Evolutionary conservation across 1,140 invertebrate genomes (phyloP).

Genomic region (Meteorus sp.): DNA sequence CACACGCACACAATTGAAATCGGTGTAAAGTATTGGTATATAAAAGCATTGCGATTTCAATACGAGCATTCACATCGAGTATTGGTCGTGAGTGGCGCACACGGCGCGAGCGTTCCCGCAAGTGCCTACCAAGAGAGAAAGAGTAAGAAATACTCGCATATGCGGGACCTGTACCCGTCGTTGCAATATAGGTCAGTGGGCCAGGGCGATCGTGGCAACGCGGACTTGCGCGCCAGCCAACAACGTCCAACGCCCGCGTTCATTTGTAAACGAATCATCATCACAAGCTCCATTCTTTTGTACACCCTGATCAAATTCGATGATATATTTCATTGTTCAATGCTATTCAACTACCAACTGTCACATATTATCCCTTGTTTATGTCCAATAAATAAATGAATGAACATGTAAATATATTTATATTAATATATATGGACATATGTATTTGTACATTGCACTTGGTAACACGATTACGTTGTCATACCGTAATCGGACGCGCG

Average conservation of each 20-base stretch:
- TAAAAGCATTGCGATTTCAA: not conserved
- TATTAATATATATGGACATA: slow-evolving; percentile 7
- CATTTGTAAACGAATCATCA: not conserved
- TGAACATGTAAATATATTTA: slow-evolving; percentile 17
- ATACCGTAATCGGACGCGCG: slow-evolving; percentile 10
- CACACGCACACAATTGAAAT: not conserved
- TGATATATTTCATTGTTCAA: too few species aligned
- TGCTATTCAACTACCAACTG: too few species aligned
- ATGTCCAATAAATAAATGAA: not conserved
- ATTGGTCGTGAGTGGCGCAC: slow-evolving; percentile 20
- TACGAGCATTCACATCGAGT: not conserved
- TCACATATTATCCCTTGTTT: too few species aligned
- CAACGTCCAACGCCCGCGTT: slow-evolving; percentile 31
- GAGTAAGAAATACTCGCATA: too few species aligned
- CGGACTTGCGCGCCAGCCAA: slow-evolving; percentile 52
- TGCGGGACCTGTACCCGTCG: slow-evolving; percentile 28
- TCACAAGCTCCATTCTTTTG: too few species aligned
- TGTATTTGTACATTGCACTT: slow-evolving; percentile 5
- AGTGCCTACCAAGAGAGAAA: not conserved
- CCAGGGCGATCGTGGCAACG: slow-evolving; percentile 57
- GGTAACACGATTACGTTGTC: slow-evolving; percentile 5
- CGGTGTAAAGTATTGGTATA: not conserved
- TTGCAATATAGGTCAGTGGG: slow-evolving; percentile 60
- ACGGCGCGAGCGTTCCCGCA: too few species aligned
- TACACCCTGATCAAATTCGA: too few species aligned